Evolutionary conservation across 2,888 invertebrate genomes (phyloP), one percentile per base, ranked within the genome.

Genomic region (Chelonus formosanus): DNA sequence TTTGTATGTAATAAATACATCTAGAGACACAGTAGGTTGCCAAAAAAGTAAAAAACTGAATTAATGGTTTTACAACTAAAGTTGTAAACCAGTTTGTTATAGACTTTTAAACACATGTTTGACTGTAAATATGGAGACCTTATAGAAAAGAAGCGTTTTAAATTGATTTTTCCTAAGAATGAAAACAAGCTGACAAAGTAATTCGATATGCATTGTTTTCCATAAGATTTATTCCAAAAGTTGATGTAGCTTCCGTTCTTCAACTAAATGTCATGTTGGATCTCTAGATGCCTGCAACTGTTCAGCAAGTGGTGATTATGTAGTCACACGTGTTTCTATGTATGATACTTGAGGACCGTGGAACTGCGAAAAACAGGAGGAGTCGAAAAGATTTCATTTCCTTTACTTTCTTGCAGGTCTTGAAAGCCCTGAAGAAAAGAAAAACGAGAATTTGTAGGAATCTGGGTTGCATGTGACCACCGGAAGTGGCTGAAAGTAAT

Each of bases 341-440:
- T 40, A 40, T 40, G 47, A 36, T 32, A 47, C 61, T 55, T 47
- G 54, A 62, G 40, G 43, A n/a, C 31, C 50, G 45, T 60, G 60
- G 34, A 65, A 65, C 59, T 54, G 65, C 54, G 65, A 60, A 65
- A 61, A 65, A 61, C 50, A 32, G 56, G 60, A 59, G 59, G 61
- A 61, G 61, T 44, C 44, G 35, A 40, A 53, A 55, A 55, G 55
- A 36, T 55, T 55, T 36, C 35, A n/a, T 53, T 36, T 52, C 32
- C 31, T 52, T 32, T 52, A 8, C 8, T 52, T 52, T 31, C 8
- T 52, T 52, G 10, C 10, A 20, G 10, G 20, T 48, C 31, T 48
- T 48, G 6, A 48, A 48, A 48, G 6, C 48, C 31, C 48, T 43
- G 20, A 31, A 31, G 45, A 44, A 58, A 47, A 58, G 34, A 34